A percentile compares a stretch with the other conserved stretches of the same genome.
Evolutionary conservation across 2,797 vertebrate species (phyloP).

Genomic region (Danionella dracula): DNA sequence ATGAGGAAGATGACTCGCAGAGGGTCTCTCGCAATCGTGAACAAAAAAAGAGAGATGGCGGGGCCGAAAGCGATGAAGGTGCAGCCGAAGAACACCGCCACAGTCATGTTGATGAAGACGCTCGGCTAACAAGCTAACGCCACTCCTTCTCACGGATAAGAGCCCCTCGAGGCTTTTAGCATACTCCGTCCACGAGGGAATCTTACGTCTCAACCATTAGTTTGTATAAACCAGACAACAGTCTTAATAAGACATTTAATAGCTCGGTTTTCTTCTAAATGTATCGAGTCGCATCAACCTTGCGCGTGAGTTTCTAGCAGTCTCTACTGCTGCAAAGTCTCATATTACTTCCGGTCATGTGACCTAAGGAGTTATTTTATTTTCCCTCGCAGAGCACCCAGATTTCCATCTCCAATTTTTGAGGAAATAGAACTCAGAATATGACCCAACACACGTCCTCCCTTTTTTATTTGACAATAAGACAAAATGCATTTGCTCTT

Average conservation of each 20-base stretch:
- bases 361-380: not conserved
- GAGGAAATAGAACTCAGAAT: too few relatives aligned
- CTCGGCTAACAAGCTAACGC: constrained; percentile 20
- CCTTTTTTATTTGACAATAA: too few relatives aligned
- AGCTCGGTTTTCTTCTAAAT: not conserved
- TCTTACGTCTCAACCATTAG: not conserved
- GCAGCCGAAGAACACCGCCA: constrained; percentile 75
- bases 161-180: not conserved
- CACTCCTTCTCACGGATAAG: not conserved
- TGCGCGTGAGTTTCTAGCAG: not conserved
- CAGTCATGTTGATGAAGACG: constrained; percentile 66
- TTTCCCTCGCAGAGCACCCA: not conserved
- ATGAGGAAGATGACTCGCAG: constrained; percentile 78
- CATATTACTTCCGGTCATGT: constrained; percentile 26
- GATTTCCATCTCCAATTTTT: too few relatives aligned
- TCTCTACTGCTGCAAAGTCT: too few relatives aligned
- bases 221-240: not conserved
- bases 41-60: constrained; percentile 72
- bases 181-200: not conserved
- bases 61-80: constrained; percentile 78
- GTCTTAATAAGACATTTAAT: not conserved
- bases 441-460: too few relatives aligned
- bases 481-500: too few relatives aligned
- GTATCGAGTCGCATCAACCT: not conserved
- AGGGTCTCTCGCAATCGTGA: constrained; percentile 77